These are phyloP conservation scores for Dicentrarchus labrax DNA, from an alignment of 2,113 vertebrate species.

Conservation along the genomic window DNA sequence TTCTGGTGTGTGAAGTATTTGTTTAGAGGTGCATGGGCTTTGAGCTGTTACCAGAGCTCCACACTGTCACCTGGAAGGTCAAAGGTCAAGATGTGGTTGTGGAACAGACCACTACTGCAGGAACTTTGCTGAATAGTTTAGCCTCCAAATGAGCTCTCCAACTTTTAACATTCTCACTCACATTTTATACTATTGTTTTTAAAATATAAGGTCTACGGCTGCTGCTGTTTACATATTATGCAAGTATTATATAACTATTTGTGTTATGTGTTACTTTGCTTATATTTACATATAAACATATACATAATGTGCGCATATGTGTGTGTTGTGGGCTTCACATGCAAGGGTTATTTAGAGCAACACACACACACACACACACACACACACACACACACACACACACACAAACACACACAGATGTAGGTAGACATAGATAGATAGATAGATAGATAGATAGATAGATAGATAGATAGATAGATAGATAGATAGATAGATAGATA, in stretches of 20 bases:
- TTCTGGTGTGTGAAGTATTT: background rate
- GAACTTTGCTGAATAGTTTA: background rate
- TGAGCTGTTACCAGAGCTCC: constrained; percentile 5
- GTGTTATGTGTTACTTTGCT: background rate
- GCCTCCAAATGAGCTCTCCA: background rate
- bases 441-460: constrained; percentile 27
- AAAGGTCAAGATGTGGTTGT: background rate
- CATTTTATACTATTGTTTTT: background rate
- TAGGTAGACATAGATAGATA: constrained; percentile 13
- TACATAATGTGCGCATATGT: background rate
- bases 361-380: background rate
- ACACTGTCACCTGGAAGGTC: constrained; percentile 1
- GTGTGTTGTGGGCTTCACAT: background rate
- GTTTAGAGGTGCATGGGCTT: background rate
- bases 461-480: constrained; percentile 20
- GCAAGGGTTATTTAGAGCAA: background rate
- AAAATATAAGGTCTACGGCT: background rate
- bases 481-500: constrained; percentile 41
- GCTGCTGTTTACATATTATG: background rate
- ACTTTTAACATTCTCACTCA: background rate
- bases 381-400: background rate
- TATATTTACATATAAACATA: background rate
- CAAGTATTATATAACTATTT: background rate
- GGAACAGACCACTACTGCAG: background rate
- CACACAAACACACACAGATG: background rate